Evolutionary conservation across 2,797 vertebrate species (phyloP).

Genomic region (Brachyalestes nurse): DNA sequence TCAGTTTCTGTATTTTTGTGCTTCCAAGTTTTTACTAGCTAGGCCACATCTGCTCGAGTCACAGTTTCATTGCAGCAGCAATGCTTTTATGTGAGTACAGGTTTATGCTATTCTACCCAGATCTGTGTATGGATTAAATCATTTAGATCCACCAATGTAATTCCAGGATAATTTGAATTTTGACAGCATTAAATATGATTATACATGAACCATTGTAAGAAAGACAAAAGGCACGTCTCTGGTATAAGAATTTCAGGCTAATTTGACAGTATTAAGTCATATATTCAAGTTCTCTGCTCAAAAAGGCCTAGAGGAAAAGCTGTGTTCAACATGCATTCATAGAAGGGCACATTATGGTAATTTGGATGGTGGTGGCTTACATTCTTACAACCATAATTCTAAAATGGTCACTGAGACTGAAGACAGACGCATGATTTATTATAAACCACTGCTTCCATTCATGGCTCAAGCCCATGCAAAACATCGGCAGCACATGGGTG

Average conservation of each 20-base stretch:
- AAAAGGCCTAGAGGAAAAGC: constrained; percentile 29
- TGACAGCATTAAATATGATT: not conserved
- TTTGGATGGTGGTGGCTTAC: constrained; percentile 36
- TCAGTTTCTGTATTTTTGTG: not conserved
- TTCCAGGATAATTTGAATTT: not conserved
- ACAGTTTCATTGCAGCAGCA: not conserved
- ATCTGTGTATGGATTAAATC: not conserved
- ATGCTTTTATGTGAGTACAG: not conserved
- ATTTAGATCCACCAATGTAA: not conserved
- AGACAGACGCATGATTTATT: constrained; percentile 44
- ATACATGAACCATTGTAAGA: not conserved
- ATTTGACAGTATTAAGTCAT: constrained; percentile 6
- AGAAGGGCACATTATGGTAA: constrained; percentile 48
- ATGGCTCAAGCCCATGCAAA: constrained; percentile 23
- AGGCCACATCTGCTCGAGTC: not conserved
- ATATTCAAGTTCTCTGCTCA: constrained; percentile 20
- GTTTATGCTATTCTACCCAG: not conserved
- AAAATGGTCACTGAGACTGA: constrained; percentile 24
- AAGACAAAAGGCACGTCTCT: not conserved
- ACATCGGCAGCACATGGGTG: constrained; percentile 34
- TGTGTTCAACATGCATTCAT: constrained; percentile 35
- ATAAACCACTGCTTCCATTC: constrained; percentile 47
- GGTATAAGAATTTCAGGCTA: not conserved
- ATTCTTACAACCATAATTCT: constrained; percentile 34
- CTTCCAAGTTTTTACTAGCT: not conserved